These are phyloP conservation scores for Ophion slaviceki DNA, from an alignment of 2,888 invertebrate genomes.

Conservation along the genomic window DNA sequence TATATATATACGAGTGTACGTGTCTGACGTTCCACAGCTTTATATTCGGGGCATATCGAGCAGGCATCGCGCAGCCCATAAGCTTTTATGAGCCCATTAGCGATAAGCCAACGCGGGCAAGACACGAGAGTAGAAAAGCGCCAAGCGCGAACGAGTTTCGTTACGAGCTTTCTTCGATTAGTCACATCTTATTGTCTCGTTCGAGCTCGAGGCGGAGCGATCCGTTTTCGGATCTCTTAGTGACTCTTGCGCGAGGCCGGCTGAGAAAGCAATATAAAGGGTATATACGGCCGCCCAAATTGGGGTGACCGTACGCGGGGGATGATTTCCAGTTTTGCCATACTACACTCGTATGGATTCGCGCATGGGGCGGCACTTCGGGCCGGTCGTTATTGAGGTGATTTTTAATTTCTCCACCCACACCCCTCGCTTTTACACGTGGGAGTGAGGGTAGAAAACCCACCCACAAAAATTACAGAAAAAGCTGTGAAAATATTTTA, in stretches of 20 bases:
- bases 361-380: neutral
- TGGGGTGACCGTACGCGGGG: neutral
- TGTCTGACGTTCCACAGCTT: slow-evolving; percentile 11
- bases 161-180: slow-evolving; percentile 71
- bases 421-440: too few relatives aligned
- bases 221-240: slow-evolving; percentile 49
- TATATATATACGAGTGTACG: neutral
- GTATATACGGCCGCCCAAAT: neutral
- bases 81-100: slow-evolving; percentile 67
- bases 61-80: slow-evolving; percentile 60
- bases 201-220: neutral
- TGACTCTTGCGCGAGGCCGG: slow-evolving; percentile 17
- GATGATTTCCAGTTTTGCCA: neutral
- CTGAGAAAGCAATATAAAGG: neutral
- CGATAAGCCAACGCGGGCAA: slow-evolving; percentile 57
- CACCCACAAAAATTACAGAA: too few relatives aligned
- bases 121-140: slow-evolving; percentile 35
- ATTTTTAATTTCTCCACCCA: too few relatives aligned
- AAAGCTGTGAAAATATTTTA: too few relatives aligned
- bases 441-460: too few relatives aligned
- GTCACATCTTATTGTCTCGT: slow-evolving; percentile 69
- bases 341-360: neutral
- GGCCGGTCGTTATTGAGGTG: too few relatives aligned
- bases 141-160: slow-evolving; percentile 66
- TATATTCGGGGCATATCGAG: slow-evolving; percentile 53